Conservation (phyloP, 2,888 invertebrate genomes). For the Muschampia plurimacula region DNA sequence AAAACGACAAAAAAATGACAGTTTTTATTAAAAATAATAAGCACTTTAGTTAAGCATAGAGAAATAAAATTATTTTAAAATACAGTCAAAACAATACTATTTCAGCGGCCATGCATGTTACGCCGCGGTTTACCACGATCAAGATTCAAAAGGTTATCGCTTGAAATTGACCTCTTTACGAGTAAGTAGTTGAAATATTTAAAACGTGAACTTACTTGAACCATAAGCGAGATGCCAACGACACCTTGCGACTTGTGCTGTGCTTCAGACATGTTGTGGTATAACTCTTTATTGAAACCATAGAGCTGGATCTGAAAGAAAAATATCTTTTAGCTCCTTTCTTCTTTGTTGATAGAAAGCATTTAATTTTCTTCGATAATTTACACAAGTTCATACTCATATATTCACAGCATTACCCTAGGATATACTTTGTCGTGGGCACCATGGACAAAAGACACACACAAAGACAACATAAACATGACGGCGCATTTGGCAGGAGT, state of each 20-base stretch:
- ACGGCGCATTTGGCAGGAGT: too few species aligned
- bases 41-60: too few species aligned
- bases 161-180: conserved; percentile 4
- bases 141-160: conserved; percentile 3
- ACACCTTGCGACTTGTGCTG: conserved; percentile 98
- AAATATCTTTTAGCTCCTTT: background rate
- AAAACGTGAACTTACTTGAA: conserved; percentile 89
- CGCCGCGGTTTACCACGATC: background rate
- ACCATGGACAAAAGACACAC: too few species aligned
- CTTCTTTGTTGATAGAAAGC: too few species aligned
- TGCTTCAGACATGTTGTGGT: conserved; percentile 98
- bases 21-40: too few species aligned
- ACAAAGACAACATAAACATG: too few species aligned
- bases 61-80: too few species aligned
- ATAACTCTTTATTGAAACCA: conserved; percentile 98
- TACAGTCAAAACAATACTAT: background rate
- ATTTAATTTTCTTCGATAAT: too few species aligned
- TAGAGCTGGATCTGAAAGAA: conserved; percentile 95
- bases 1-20: too few species aligned
- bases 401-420: too few species aligned
- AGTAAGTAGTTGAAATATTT: background rate
- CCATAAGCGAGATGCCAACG: conserved; percentile 97
- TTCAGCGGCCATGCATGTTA: background rate
- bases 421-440: too few species aligned
- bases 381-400: too few species aligned